A percentile compares a stretch with the other conserved stretches of the same genome.
These are phyloP conservation scores for Papilio machaon DNA, from an alignment of 1,140 invertebrate genomes.

Conservation along the genomic window DNA sequence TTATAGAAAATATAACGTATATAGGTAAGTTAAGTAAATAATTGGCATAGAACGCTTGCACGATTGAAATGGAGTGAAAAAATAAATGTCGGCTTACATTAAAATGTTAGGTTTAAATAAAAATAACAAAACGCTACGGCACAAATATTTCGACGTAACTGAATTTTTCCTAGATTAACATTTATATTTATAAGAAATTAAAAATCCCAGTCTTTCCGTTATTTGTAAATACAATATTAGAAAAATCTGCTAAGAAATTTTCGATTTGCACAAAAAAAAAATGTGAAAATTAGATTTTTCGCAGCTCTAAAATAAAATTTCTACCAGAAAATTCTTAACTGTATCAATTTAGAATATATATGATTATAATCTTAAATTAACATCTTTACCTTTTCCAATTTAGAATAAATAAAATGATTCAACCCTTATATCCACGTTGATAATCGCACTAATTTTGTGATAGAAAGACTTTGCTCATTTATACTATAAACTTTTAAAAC, in stretches of 20 bases:
- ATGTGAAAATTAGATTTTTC: not conserved
- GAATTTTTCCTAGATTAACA: not conserved
- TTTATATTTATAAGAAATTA: not conserved
- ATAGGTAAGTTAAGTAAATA: not conserved
- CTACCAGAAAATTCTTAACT: slow-evolving; percentile 33
- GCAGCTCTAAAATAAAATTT: not conserved
- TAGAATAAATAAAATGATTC: not conserved
- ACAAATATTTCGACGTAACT: not conserved
- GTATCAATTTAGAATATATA: not conserved
- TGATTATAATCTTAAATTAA: not conserved
- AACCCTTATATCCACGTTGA: not conserved
- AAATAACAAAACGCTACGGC: not conserved
- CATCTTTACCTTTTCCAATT: not conserved
- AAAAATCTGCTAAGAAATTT: slow-evolving; percentile 17
- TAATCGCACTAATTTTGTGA: not conserved
- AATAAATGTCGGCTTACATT: not conserved
- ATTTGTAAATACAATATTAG: slow-evolving; percentile 11
- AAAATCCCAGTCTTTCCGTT: not conserved
- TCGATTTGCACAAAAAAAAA: slow-evolving; percentile 21
- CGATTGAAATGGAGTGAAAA: not conserved
- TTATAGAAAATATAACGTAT: not conserved
- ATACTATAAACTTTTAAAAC: not conserved
- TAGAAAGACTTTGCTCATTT: not conserved
- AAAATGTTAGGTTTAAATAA: not conserved
- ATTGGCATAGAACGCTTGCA: not conserved